Evolutionary conservation across 2,113 vertebrate species (phyloP), one percentile per base, ranked within the genome.

Genomic region (Rhizomys pruinosus): DNA sequence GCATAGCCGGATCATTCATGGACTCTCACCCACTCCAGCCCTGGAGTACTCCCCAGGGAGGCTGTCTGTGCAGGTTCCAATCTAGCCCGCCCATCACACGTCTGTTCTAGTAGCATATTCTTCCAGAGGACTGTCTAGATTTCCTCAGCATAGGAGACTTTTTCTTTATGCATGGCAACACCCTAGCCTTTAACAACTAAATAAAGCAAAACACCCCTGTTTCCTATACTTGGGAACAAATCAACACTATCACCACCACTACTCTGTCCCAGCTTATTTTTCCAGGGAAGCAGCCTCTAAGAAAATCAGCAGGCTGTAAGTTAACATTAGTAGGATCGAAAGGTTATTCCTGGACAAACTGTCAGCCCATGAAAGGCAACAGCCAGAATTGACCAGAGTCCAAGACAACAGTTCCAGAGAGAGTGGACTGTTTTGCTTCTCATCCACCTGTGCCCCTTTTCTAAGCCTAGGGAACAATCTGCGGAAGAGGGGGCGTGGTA

Each of bases 11-110:
- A 61, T 59, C 32, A 5, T 55, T 47, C 52, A 34, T 1, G 44
- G 73, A 55, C 1, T 20, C 10, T n/a, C 20, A 23, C 4, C 13
- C 11, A 0, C 5, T 2, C 17, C 17, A 34, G 16, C 32, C 20
- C 25, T 71, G 23, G 3, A 2, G 12, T 39, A 44, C 7, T 84
- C 44, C 3, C 77, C 57, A 76, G 39, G 16, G 20, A 29, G 23
- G 39, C 15, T 57, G 72, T 52, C 72, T 91, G 44, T 74, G 61
- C 12, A 9, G 57, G 47, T 73, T 59, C 32, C 22, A 71, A 55
- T 42, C 34, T 64, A 72, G 20, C 27, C 73, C 34, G 55, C 13
- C 22, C 42, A 59, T 69, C 32, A 61, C 4, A n/a, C 5, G 29
- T 22, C 34, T 77, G 55, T 27, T 15, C 19, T 52, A 32, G 42